Evolutionary conservation across 2,113 vertebrate species (phyloP).

Genomic region (Zosterops pallidus): DNA sequence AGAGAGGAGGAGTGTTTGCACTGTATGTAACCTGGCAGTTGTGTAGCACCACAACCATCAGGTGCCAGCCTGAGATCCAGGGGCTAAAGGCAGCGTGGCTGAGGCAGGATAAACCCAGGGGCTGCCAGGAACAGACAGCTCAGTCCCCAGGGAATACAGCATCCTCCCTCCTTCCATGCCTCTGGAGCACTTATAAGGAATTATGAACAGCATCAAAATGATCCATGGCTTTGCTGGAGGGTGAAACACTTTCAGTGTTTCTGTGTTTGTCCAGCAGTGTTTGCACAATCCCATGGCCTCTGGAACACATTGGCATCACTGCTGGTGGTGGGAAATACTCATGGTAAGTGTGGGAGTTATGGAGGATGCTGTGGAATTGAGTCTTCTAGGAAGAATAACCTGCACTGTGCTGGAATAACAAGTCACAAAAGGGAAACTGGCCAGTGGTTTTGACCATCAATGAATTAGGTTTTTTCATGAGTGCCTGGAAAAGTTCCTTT

Average conservation of each 20-base stretch:
- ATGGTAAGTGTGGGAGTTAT: accelerated
- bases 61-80: slow-evolving; percentile 63
- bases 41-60: slow-evolving; percentile 74
- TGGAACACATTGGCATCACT: neutral
- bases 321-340: neutral
- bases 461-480: neutral
- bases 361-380: neutral
- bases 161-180: neutral
- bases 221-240: neutral
- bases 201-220: neutral
- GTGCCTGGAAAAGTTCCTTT: neutral
- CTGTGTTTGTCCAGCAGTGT: neutral
- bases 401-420: neutral
- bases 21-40: slow-evolving; percentile 70
- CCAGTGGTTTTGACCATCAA: neutral
- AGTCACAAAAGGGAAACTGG: neutral
- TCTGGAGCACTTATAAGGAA: neutral
- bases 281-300: accelerated
- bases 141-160: slow-evolving; percentile 17
- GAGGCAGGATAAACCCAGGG: neutral
- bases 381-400: neutral
- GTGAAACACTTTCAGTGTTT: neutral
- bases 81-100: slow-evolving; percentile 65
- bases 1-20: slow-evolving; percentile 67
- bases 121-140: neutral